Percentiles rank a stretch among this genome's conserved stretches.
Conservation (phyloP, 1,140 invertebrate species). For the Reticulitermes speratus region DNA sequence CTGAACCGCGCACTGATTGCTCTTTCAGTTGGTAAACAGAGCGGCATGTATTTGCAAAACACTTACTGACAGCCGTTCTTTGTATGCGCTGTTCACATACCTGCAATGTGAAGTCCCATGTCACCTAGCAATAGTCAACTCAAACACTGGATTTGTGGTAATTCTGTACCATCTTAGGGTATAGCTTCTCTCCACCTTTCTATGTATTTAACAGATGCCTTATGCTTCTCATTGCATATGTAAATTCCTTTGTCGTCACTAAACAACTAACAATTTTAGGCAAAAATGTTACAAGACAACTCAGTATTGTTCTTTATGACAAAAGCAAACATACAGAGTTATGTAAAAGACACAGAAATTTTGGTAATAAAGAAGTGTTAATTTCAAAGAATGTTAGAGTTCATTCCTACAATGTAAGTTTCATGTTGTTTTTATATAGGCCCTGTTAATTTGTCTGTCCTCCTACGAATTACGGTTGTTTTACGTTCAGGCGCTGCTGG, state of each 20-base stretch:
- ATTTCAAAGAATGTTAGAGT: no score
- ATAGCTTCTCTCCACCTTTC: conserved; percentile 5
- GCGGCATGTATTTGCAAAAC: neutral
- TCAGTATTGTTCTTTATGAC: neutral
- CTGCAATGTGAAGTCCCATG: neutral
- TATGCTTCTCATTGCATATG: conserved; percentile 12
- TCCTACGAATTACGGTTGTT: no score
- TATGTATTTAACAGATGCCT: conserved; percentile 13
- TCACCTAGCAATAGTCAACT: neutral
- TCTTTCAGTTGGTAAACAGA: neutral
- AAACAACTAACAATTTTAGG: neutral
- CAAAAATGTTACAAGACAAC: neutral
- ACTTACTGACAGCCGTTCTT: neutral
- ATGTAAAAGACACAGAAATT: no score
- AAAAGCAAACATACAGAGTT: no score
- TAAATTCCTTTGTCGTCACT: neutral
- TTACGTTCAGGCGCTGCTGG: no score
- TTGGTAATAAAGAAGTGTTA: no score
- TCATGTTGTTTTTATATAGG: no score
- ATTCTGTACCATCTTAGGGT: neutral
- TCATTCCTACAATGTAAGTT: no score
- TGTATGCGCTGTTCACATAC: neutral
- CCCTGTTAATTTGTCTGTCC: no score
- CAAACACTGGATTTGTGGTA: neutral
- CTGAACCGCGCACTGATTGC: no score